Base-by-base conservation (phyloP, 2,888 invertebrate species). In the Drosophila colorata region DNA sequence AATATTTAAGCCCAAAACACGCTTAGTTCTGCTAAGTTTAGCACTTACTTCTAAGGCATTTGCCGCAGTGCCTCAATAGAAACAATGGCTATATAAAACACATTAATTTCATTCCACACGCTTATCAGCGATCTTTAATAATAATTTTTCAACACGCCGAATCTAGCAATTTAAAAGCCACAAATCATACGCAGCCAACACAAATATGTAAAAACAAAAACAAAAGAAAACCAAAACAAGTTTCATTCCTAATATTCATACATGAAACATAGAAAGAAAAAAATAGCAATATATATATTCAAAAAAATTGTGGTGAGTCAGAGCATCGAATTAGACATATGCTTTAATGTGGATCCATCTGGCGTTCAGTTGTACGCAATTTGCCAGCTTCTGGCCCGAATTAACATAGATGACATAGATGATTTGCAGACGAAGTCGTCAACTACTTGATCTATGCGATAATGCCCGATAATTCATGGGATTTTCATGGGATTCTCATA, bases 121-220 rank as follows among this genome's bases (percentile, higher is more conserved):
- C 73, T 59, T 69, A 76, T 75, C 80, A 57, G 60, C 63, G 49
- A 79, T 61, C 64, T 49, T 60, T 56, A 68, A 66, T 63, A 67
- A 72, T 55, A 72, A 79, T 83, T 66, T 61, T 63, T 73, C 56
- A 61, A 55, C 61, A 38, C 57, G 66, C 55, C 66, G 67, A 66
- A 47, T 55, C 61, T 52, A 55, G 57, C 81, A 68, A 81, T 87
- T 84, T 84, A 87, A 82, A 84, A 84, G 69, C 81, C 74, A 74
- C 87, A 82, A 82, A 82, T 82, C 85, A 87, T 63, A 20, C 41
- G 46, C 51, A 31, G 31, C 43, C 35, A 58, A 48, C 35, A 48
- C 18, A 38, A 11, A 55, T 8, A 28, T 20, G 20, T 20, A 53
- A 25, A 16, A 11, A 43, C 1, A 55, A 35, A 40, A 56, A 73